Evolutionary conservation across 2,888 invertebrate genomes (phyloP), one percentile per base, ranked within the genome.

Genomic region (Erynnis tages): DNA sequence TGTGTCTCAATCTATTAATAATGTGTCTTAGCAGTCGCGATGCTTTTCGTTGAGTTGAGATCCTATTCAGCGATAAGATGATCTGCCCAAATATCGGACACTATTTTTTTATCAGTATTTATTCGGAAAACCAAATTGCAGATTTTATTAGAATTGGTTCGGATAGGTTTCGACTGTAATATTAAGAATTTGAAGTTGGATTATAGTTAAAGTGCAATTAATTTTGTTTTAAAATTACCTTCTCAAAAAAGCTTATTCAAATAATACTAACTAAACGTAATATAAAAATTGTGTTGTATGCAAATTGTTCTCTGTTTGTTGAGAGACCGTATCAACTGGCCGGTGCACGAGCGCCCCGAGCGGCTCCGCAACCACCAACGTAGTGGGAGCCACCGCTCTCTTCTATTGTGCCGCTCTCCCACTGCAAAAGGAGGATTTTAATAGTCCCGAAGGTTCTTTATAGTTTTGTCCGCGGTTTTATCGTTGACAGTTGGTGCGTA

Each of bases 1-100:
- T 83, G 84, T 85, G 84, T 85, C 85, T 87, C 82, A 83, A 87
- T 88, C 86, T 84, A 87, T 86, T 88, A 86, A 85, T 85, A 84
- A 86, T 76, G 85, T 82, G 79, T 82, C 84, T 84, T 79, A 79
- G 76, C 68, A 70, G 73, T 71, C 69, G 71, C 69, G 76, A 76
- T 19, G 32, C 76, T 71, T 79, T 78, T 67, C 79, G 68, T 65
- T 61, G 56, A 56, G 69, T 66, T 61, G 56, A 55, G 75, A 74
- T 74, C 73, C 67, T 68, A 67, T 72, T 71, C 68, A 74, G 76
- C 76, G 82, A 82, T 80, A 77, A 72, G 63, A 64, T 37, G 45
- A 37, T 44, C 41, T 45, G 45, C 17, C 25, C 16, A 34, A 49
- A 41, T 13, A 19, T 40, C n/a, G n/a, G n/a, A n/a, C 30, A 32